Evolutionary conservation across 2,888 invertebrate species (phyloP).

Genomic region (Apodemia zela): DNA sequence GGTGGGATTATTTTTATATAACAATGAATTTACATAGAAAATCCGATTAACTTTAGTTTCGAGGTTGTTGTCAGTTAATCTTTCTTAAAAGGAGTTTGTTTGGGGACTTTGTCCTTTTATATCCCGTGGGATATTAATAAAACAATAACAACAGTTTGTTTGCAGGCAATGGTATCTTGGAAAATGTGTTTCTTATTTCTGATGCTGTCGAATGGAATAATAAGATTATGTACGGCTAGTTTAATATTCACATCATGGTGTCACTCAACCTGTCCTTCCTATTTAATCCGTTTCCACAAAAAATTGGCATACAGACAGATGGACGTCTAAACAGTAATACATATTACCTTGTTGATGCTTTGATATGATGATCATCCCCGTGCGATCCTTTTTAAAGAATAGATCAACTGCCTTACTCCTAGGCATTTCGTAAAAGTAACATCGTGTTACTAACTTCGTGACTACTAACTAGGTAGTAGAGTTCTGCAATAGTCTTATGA

Average conservation of each 20-base stretch:
- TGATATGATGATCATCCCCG: too few species aligned
- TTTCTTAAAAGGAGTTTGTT: conserved; percentile 31
- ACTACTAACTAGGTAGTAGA: too few species aligned
- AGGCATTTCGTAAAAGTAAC: too few species aligned
- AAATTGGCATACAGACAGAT: conserved; percentile 1
- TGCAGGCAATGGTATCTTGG: conserved; percentile 44
- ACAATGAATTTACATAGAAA: conserved; percentile 49
- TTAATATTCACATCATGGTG: conserved; percentile 18
- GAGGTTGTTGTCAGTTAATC: conserved; percentile 10
- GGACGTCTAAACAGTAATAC: not conserved
- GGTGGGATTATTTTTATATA: conserved; percentile 9
- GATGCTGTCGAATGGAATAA: conserved; percentile 45
- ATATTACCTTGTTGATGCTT: not conserved
- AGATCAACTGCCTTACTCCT: too few species aligned
- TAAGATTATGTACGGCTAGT: conserved; percentile 39
- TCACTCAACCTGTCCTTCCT: not conserved
- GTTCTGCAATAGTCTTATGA: too few species aligned
- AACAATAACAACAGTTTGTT: conserved; percentile 47
- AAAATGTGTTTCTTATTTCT: conserved; percentile 36
- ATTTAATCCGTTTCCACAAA: not conserved
- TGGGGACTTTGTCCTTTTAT: conserved; percentile 41
- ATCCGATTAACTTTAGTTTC: conserved; percentile 62
- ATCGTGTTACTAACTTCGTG: too few species aligned
- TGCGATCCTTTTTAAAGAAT: too few species aligned
- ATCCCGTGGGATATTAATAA: conserved; percentile 43